Base-by-base conservation (phyloP, 2,797 vertebrate species). In the Platyrinchus mystaceus region DNA sequence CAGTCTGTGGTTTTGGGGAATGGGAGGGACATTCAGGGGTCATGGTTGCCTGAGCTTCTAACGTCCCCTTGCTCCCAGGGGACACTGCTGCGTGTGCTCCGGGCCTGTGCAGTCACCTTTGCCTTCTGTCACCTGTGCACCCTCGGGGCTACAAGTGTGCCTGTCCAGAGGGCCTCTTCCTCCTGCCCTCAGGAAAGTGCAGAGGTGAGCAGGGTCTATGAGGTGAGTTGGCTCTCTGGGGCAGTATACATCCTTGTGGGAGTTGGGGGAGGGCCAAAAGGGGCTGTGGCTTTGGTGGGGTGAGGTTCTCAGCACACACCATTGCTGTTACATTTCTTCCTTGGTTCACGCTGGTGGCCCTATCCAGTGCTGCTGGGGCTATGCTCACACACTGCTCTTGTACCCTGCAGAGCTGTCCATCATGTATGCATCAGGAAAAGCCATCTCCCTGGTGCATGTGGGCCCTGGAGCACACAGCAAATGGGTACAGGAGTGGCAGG, bases 141-240 rank as follows among this genome's bases (percentile, higher is more conserved):
- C 80, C 95, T 39, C 93, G 47, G 6, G 98, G 99, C 32, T 99
- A 98, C 93, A 98, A 97, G 49, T 99, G 99, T 91, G 95, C 97
- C 0, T 99, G 99, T 91, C 98, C 98, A 6, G 97, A 97, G 49
- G 97, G 97, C 41, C 97, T 98, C 77, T 97, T 98, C 53, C 98
- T 98, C 43, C 83, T 98, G 87, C 95, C 97, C 62, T 98, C 98
- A 0, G 98, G 98, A 7, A 97, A 93, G 30, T 99, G 99, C 81
- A 93, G 97, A 96, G 97, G 99, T 99, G 97, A 87, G 98, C 97
- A 21, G 30, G 6, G 26, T 84, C 59, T 84, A 28, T 49, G 7
- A 26, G 43, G 19, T 0, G 11, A 15, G 34, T 74, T 36, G 53
- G 52, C 44, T 60, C 41, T 21, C 28, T 12, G 16, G 16, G 36